Conservation (phyloP, 2,113 vertebrate species). For the Dipodomys ordii region DNA sequence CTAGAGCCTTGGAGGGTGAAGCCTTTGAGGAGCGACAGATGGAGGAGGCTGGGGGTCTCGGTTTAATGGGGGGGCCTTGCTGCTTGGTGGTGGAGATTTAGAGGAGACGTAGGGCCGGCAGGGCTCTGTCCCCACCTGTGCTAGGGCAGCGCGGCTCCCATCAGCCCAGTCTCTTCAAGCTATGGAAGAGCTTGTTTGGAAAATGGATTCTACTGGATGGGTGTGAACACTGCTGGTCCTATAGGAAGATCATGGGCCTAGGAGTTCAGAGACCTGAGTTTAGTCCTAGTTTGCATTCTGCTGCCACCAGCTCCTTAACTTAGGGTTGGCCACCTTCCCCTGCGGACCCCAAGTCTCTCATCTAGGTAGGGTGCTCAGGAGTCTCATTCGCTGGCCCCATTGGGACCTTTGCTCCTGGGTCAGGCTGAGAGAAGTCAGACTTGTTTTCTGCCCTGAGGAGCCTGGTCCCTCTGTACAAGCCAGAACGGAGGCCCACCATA, state of each 20-base stretch:
- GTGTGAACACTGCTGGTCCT: background rate
- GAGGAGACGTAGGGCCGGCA: background rate
- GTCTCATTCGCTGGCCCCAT: background rate
- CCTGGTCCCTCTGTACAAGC: background rate
- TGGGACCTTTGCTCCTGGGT: background rate
- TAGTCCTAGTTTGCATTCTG: background rate
- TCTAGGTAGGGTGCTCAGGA: background rate
- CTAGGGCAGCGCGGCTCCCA: background rate
- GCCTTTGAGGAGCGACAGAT: accelerated
- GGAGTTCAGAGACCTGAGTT: background rate
- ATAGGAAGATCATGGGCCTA: background rate
- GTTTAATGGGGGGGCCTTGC: background rate
- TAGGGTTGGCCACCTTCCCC: background rate
- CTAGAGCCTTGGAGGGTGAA: background rate
- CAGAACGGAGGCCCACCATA: background rate
- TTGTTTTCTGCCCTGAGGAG: background rate
- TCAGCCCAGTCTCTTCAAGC: background rate
- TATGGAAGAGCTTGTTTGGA: background rate
- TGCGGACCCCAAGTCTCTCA: background rate
- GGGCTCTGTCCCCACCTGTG: background rate
- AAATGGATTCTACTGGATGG: background rate
- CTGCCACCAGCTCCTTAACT: accelerated
- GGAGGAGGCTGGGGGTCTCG: background rate
- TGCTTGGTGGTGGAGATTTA: background rate
- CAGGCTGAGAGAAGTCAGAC: background rate